phyloP scores from a whole-genome alignment of 2,888 invertebrate genomes.

The Cantharis flavilabris region DNA sequence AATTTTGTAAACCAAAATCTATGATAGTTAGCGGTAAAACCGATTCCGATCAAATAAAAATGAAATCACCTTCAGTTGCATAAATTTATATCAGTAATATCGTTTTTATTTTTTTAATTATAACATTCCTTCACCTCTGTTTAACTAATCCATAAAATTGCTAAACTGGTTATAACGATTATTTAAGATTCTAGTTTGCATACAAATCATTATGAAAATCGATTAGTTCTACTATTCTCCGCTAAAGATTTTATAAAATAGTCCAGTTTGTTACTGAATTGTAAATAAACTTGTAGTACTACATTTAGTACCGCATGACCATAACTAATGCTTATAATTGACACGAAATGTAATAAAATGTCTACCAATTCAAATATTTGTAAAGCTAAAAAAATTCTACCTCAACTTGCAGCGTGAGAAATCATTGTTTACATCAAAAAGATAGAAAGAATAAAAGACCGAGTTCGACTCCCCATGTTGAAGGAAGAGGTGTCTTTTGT shows the following conservation, averaged over 20 bases:
- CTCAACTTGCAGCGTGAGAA: constrained; percentile 15
- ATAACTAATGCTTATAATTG: constrained; percentile 38
- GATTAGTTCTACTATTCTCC: constrained; percentile 17
- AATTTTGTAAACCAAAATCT: background rate
- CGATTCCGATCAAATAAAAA: background rate
- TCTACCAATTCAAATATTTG: constrained; percentile 37
- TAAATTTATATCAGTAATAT: background rate
- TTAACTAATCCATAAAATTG: constrained; percentile 17
- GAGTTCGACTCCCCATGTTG: constrained; percentile 37
- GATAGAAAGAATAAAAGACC: constrained; percentile 33
- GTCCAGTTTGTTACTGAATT: constrained; percentile 5
- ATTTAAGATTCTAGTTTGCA: constrained; percentile 17
- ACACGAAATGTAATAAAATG: constrained; percentile 34
- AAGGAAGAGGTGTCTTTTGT: constrained; percentile 30
- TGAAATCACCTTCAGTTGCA: background rate
- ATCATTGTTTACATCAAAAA: constrained; percentile 34
- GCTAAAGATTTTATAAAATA: background rate
- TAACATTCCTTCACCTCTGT: constrained; percentile 5
- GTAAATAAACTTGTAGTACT: constrained; percentile 23
- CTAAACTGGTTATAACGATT: constrained; percentile 22
- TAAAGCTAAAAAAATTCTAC: constrained; percentile 25
- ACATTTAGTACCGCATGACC: constrained; percentile 33
- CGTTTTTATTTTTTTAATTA: background rate
- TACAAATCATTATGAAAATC: constrained; percentile 21
- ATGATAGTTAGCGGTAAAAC: background rate